Conservation (phyloP, 35 echinoderm and acorn worm genomes). For the Heliocidaris erythrogramma region DNA sequence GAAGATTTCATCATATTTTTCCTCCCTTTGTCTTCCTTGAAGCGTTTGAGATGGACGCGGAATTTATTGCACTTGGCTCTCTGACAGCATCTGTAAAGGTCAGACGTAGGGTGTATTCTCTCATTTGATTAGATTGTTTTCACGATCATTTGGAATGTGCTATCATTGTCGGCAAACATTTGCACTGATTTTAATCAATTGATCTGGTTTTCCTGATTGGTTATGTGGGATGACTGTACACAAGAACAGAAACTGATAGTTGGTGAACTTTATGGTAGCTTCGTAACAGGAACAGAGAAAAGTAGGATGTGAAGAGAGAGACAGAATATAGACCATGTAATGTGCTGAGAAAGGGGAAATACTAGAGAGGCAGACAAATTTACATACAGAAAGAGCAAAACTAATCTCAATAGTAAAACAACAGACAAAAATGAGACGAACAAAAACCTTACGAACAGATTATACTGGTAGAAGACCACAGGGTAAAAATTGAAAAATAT, state of each 20-base stretch:
- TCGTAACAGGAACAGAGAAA: background rate
- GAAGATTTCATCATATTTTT: conserved; percentile 5
- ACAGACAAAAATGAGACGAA: background rate
- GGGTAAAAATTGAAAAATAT: background rate
- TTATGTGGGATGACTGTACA: background rate
- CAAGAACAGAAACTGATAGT: background rate
- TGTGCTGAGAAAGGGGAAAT: background rate
- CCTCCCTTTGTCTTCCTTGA: background rate
- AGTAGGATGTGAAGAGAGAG: too few relatives aligned
- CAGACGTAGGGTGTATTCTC: conserved; percentile 9
- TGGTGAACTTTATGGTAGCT: background rate
- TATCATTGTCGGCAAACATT: background rate
- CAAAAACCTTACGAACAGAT: background rate
- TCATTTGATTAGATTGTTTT: conserved; percentile 6
- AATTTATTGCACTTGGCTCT: conserved; percentile 9
- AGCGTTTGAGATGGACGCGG: background rate
- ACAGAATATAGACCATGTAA: too few relatives aligned
- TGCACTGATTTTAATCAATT: conserved; percentile 5
- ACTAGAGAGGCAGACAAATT: background rate
- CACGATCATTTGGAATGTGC: background rate
- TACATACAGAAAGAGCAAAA: background rate
- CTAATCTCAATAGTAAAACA: too few relatives aligned
- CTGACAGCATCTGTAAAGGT: background rate
- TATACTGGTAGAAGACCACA: background rate
- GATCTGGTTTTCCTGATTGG: conserved; percentile 2